Base-by-base conservation (phyloP, 2,113 vertebrate species). In the Megaceryle maxima region DNA sequence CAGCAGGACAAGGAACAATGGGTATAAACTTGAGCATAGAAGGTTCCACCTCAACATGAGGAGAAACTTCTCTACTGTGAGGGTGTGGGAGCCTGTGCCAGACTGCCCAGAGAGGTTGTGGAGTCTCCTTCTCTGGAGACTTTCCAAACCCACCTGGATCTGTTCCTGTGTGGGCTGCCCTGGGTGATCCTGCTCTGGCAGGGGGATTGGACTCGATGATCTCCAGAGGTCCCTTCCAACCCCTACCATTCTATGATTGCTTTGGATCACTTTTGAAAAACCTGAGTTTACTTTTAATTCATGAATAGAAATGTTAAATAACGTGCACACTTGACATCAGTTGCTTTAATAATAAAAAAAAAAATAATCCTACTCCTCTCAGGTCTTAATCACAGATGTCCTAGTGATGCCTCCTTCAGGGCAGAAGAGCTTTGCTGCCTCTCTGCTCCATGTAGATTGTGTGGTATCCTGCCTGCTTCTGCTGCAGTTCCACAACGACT, bases 241-340 rank as follows among this genome's bases (percentile, higher is more conserved):
- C 46, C 44, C 46, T 20, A 46, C 19, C 46, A 10, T 46, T 20
- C 46, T 46, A 1, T 39, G 67, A 5, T 11, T 83, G 33, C 43
- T 63, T 60, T 72, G 75, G 41, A 56, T 56, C 24, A 46, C 20
- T 70, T 63, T 63, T 10, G 4, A 28, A 10, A 81, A 81, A 20
- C 4, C 31, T 5, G 8, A 17, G 22, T 33, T 69, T 22, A 3
- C 6, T 75, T 86, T 70, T 43, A 43, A 14, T 75, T 75, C 3
- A 1, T 55, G 11, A 51, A 4, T 55, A 56, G 11, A 39, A 3
- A 15, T 55, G 46, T 76, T 28, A 46, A 64, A n/a, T 19, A 28
- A 41, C 33, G 7, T 3, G 1, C 6, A 26, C 1, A 0, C 13
- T 73, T 56, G 44, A 22, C 35, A 13, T 35, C 21, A 11, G 31